Conservation (phyloP, 2,113 vertebrate genomes). For the Pomatostomus ruficeps region DNA sequence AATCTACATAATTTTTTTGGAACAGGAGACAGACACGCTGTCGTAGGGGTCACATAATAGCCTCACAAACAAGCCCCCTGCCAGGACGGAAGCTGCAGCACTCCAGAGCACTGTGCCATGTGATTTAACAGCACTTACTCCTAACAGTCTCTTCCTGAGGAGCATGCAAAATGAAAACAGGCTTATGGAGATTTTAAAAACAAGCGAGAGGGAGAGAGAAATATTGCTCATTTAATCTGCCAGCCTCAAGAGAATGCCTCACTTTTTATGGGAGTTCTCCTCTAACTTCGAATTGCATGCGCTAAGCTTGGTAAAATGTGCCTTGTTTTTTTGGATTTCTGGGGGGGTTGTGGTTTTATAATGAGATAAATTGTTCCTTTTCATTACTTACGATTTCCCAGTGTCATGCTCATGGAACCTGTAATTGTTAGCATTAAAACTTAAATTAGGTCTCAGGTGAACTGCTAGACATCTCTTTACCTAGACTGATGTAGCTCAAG, state of each 20-base stretch:
- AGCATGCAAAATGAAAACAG: background rate
- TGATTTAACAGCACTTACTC: slow-evolving; percentile 27
- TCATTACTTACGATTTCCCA: background rate
- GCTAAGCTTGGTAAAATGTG: background rate
- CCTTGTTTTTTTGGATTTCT: background rate
- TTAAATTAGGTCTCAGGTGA: slow-evolving; percentile 53
- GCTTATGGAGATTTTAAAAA: background rate
- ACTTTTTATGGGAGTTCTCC: slow-evolving; percentile 15
- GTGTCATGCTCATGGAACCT: slow-evolving; percentile 19
- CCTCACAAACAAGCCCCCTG: background rate
- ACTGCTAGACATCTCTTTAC: background rate
- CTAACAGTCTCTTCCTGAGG: slow-evolving; percentile 18
- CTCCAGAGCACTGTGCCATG: background rate
- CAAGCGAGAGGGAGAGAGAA: background rate
- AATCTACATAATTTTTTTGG: background rate
- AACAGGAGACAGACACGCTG: background rate
- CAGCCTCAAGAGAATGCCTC: background rate
- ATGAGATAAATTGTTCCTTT: background rate
- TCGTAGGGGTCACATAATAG: background rate
- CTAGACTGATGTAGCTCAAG: background rate
- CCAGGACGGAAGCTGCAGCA: background rate
- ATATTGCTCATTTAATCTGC: slow-evolving; percentile 21
- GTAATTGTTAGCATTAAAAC: slow-evolving; percentile 47
- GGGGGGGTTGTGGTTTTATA: background rate
- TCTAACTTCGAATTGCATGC: background rate